Evolutionary conservation across 2,888 invertebrate species (phyloP), one percentile per base, ranked within the genome.

Genomic region (Cepaea hortensis): DNA sequence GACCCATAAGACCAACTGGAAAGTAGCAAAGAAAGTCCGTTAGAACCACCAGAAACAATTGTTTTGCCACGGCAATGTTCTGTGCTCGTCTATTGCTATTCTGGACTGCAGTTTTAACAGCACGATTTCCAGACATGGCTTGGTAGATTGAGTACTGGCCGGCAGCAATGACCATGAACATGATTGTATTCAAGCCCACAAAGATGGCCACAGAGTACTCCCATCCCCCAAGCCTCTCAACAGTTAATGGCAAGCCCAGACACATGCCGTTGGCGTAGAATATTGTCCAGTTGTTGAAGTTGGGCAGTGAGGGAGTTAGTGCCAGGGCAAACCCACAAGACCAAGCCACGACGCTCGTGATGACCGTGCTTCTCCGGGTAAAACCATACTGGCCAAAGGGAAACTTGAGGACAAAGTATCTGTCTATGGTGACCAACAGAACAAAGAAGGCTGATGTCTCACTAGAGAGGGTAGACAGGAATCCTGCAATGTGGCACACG

Each of bases 391-490:
- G 85, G 5, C 89, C 95, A 82, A 96, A 93, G 20, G 96, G 96
- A 89, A 95, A 95, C n/a, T 96, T 95, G 61, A 96, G 96, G 0
- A 96, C 96, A 89, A 96, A 95, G 90, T 96, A 95, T 15, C 96
- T 95, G 92, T 96, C 96, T 94, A 96, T 95, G 1, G 96, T 96
- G 85, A 96, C 96, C 87, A 96, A 90, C 0, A 95, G 95, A 23
- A 96, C 94, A 81, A 96, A 95, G 88, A 96, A 92, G 1, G 96
- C 96, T 0, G 96, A 96, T 5, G 96, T 95, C 92, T 96, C 96
- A 87, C 96, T 96, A 85, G 96, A 96, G 46, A 90, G 35, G 1
- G 83, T 83, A 3, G 83, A 83, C 61, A 83, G 46, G n/a, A 83
- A 73, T 20, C 83, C 83, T 18, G 83, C 83, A 61, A 70, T 73